Conservation (phyloP, 2,797 vertebrate species). For the Harpagifer antarcticus region DNA sequence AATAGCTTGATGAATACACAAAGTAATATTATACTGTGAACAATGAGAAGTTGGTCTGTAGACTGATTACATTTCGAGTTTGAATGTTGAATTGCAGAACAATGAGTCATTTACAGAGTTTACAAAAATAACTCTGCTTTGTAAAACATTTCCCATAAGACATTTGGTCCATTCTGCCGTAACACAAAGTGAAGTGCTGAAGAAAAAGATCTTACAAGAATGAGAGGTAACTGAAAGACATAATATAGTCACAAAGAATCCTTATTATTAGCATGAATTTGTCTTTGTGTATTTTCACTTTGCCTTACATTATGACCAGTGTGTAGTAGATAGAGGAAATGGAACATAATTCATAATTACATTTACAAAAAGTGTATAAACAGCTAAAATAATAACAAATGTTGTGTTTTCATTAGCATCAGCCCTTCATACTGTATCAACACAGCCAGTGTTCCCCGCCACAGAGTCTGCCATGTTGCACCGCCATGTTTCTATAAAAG, state of each 20-base stretch:
- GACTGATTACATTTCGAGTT: slow-evolving; percentile 43
- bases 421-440: too few relatives aligned
- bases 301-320: not conserved
- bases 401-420: too few relatives aligned
- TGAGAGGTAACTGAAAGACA: slow-evolving; percentile 27
- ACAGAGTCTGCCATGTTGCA: too few relatives aligned
- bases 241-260: not conserved
- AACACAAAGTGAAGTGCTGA: slow-evolving; percentile 23
- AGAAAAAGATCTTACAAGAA: slow-evolving; percentile 19
- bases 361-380: too few relatives aligned
- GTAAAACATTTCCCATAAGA: slow-evolving; percentile 31
- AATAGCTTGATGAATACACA: slow-evolving; percentile 26
- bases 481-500: too few relatives aligned
- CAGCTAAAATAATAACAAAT: too few relatives aligned
- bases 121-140: slow-evolving; percentile 1
- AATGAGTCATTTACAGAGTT: slow-evolving; percentile 21
- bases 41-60: slow-evolving; percentile 13
- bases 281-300: slow-evolving; percentile 9
- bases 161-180: slow-evolving; percentile 66
- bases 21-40: slow-evolving; percentile 32
- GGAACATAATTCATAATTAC: too few relatives aligned
- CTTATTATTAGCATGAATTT: not conserved
- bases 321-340: too few relatives aligned
- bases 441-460: too few relatives aligned
- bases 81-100: slow-evolving; percentile 14